Evolutionary conservation across 2,113 vertebrate genomes (phyloP).

Genomic region (Picathartes gymnocephalus): DNA sequence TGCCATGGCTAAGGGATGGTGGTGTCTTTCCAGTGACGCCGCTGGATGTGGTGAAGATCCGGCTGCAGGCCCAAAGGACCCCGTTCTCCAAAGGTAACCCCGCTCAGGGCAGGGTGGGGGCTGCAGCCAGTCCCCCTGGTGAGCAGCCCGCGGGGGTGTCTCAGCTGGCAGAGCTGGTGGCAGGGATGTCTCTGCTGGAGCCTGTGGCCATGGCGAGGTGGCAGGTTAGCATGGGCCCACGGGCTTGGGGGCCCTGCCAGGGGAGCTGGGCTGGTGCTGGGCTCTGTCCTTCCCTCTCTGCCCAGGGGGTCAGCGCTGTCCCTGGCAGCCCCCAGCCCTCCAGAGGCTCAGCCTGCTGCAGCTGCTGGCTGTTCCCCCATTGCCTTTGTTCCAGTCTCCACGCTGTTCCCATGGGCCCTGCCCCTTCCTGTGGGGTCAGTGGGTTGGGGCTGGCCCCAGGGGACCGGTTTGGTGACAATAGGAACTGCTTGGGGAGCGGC

Average conservation of each 20-base stretch:
- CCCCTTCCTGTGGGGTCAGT: neutral
- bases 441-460: neutral
- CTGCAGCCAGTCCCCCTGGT: neutral
- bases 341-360: neutral
- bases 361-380: neutral
- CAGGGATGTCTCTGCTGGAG: neutral
- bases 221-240: neutral
- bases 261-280: neutral
- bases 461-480: neutral
- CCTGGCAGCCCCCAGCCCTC: neutral
- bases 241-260: neutral
- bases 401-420: neutral
- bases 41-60: slow-evolving; percentile 93
- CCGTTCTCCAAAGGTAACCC: slow-evolving; percentile 79
- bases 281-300: neutral
- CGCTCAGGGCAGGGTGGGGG: fast-evolving
- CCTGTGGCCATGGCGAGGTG: neutral
- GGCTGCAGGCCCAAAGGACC: slow-evolving; percentile 89
- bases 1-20: fast-evolving
- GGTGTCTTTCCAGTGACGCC: slow-evolving; percentile 80
- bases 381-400: neutral
- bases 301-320: fast-evolving
- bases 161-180: neutral
- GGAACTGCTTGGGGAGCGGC: neutral
- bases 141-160: neutral